Percentiles rank a stretch among this genome's conserved stretches.
phyloP scores from a whole-genome alignment of 2,888 invertebrate species.

The Meliscaeva auricollis region DNA sequence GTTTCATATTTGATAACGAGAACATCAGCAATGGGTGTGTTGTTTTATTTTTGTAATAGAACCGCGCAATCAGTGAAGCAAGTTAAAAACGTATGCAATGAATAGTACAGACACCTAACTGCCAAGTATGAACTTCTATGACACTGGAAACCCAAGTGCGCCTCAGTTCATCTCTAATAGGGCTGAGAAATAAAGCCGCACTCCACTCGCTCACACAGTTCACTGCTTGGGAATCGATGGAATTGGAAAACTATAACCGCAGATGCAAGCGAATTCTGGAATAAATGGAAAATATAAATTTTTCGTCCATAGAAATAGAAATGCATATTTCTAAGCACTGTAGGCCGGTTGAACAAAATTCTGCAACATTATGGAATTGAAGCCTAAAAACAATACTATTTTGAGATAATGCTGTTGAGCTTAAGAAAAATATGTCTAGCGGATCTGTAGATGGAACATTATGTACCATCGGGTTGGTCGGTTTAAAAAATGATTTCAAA shows the following conservation, averaged over 20 bases:
- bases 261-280: constrained; percentile 19
- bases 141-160: constrained; percentile 83
- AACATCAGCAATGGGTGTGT: constrained; percentile 26
- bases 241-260: constrained; percentile 5
- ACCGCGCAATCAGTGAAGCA: background rate
- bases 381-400: too few species aligned
- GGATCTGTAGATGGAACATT: too few species aligned
- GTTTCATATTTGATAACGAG: constrained; percentile 66
- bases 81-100: constrained; percentile 39
- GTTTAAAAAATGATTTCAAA: too few species aligned
- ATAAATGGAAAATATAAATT: constrained; percentile 19
- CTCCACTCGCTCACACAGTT: background rate
- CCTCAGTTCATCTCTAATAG: constrained; percentile 81
- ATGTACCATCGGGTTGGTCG: too few species aligned
- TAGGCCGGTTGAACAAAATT: too few species aligned
- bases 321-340: too few species aligned
- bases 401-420: too few species aligned
- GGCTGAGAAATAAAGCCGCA: constrained; percentile 58
- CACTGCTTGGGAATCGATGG: background rate
- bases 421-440: too few species aligned
- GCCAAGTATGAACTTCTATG: constrained; percentile 80
- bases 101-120: constrained; percentile 50
- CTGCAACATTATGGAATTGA: too few species aligned
- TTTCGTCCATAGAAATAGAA: background rate
- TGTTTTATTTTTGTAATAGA: constrained; percentile 78